These are phyloP conservation scores for Pomacea canaliculata DNA, from an alignment of 2,888 invertebrate genomes.

Conservation along the genomic window DNA sequence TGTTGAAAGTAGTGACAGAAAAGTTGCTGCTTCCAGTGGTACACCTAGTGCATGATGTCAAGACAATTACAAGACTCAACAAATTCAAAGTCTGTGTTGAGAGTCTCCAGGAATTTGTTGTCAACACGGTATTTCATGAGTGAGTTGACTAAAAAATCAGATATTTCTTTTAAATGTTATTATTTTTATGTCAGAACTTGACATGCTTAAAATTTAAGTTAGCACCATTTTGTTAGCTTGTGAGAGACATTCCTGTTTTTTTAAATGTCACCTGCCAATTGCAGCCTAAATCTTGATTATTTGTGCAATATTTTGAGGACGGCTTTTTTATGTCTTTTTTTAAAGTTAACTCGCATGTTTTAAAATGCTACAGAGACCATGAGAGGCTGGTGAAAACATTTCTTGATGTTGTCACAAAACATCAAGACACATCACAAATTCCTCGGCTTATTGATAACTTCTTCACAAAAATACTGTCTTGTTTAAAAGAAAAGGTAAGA, in stretches of 20 bases:
- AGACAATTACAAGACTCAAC: neutral
- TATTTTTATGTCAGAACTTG: too few species aligned
- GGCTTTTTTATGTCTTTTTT: neutral
- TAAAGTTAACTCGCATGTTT: neutral
- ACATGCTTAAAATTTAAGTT: too few species aligned
- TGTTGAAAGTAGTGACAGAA: neutral
- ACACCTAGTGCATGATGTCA: neutral
- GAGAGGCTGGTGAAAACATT: neutral
- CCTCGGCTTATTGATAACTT: neutral
- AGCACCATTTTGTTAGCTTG: too few species aligned
- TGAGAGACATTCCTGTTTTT: too few species aligned
- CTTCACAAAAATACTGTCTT: neutral
- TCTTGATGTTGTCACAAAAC: conserved; percentile 2
- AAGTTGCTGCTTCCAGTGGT: conserved; percentile 1
- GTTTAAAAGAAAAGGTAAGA: neutral
- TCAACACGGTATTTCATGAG: conserved; percentile 4
- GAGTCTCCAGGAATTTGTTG: conserved; percentile 1
- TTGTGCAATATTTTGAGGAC: neutral
- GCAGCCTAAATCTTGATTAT: neutral
- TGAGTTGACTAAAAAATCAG: neutral
- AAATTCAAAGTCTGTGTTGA: neutral
- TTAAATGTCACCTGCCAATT: too few species aligned
- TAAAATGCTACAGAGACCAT: conserved; percentile 1
- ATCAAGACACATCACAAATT: conserved; percentile 2
- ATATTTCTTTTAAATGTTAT: too few species aligned